Conservation (phyloP, 1,140 invertebrate species). For the Oryzaephilus surinamensis region DNA sequence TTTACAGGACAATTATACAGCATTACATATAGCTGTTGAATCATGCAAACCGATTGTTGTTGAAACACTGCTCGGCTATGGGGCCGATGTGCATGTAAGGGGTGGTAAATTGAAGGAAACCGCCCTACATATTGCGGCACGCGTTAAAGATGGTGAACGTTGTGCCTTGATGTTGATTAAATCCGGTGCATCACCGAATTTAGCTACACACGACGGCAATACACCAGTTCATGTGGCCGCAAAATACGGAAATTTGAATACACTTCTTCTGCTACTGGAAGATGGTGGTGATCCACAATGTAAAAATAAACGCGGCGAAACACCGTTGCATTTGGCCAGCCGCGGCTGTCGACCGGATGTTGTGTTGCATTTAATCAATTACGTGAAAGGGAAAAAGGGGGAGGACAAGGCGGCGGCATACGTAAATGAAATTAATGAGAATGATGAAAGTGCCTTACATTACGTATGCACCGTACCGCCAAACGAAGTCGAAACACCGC, state of each 20-base stretch:
- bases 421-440: constrained; percentile 74
- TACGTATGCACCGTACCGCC: constrained; percentile 74
- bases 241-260: constrained; percentile 75
- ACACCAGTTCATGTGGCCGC: constrained; percentile 89
- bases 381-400: constrained; percentile 66
- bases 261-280: constrained; percentile 74
- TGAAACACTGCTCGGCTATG: constrained; percentile 90
- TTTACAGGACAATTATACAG: constrained; percentile 93
- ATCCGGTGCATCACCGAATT: constrained; percentile 92
- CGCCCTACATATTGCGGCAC: constrained; percentile 88
- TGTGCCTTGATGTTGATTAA: constrained; percentile 96
- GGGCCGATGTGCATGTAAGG: constrained; percentile 91
- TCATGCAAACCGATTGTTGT: constrained; percentile 91
- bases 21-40: constrained; percentile 97
- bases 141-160: constrained; percentile 86
- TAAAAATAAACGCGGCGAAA: constrained; percentile 94
- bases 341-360: constrained; percentile 76
- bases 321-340: constrained; percentile 84
- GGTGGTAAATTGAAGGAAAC: constrained; percentile 83
- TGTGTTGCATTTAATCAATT: constrained; percentile 72
- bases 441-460: constrained; percentile 89
- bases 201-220: constrained; percentile 83
- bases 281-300: constrained; percentile 83
- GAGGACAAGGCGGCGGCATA: constrained; percentile 59
- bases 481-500: constrained; percentile 56